Evolutionary conservation across 1,140 invertebrate genomes (phyloP).

Genomic region (Tachypleus tridentatus): DNA sequence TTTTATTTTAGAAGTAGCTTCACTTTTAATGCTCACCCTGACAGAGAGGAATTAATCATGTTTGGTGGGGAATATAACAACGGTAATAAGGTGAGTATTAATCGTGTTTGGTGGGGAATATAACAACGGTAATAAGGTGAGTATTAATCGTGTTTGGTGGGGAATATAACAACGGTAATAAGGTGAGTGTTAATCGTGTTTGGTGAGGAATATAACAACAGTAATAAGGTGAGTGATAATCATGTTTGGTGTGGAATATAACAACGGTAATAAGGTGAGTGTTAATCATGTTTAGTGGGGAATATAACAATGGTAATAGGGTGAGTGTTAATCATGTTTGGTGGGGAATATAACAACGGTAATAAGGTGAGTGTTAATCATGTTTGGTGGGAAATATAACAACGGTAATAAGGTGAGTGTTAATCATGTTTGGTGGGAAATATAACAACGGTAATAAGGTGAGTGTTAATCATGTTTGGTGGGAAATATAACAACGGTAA

Average conservation of each 20-base stretch:
- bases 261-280: constrained; percentile 70
- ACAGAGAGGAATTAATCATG: constrained; percentile 76
- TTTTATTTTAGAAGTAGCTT: constrained; percentile 60
- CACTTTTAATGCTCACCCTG: constrained; percentile 63
- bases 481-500: constrained; percentile 85
- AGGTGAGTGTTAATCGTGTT: constrained; percentile 73
- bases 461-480: constrained; percentile 66
- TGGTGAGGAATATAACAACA: constrained; percentile 86
- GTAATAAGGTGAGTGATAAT: constrained; percentile 73
- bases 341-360: constrained; percentile 85
- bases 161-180: constrained; percentile 80
- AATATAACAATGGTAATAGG: constrained; percentile 80
- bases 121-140: constrained; percentile 74
- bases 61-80: constrained; percentile 88
- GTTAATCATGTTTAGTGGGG: constrained; percentile 79
- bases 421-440: constrained; percentile 85
- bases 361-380: constrained; percentile 67
- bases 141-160: constrained; percentile 75
- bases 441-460: constrained; percentile 82
- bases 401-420: constrained; percentile 67
- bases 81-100: constrained; percentile 64
- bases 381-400: constrained; percentile 86
- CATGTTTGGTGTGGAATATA: constrained; percentile 84
- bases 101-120: constrained; percentile 87
- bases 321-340: constrained; percentile 69